These are phyloP conservation scores for Smittia sp. DNA, from an alignment of 2,888 invertebrate species.

Conservation along the genomic window DNA sequence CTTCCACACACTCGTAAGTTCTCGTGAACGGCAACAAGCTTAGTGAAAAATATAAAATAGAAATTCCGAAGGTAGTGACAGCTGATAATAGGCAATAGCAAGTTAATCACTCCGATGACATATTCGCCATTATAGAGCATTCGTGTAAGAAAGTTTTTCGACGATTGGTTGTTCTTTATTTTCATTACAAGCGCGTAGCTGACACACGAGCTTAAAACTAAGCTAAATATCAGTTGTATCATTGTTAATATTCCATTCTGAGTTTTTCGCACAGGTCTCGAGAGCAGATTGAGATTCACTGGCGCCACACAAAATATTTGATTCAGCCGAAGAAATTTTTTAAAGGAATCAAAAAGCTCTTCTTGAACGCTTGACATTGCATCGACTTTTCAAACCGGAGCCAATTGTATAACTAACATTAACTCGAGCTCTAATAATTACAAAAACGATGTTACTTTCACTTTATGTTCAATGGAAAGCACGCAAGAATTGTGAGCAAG, in stretches of 20 bases:
- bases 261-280: background rate
- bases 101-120: conserved; percentile 28
- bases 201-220: background rate
- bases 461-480: no score
- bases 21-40: conserved; percentile 13
- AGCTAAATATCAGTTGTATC: background rate
- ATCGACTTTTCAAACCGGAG: no score
- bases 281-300: background rate
- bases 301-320: background rate
- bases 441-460: no score
- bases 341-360: background rate
- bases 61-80: conserved; percentile 12
- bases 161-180: no score
- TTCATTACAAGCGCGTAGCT: no score
- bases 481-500: no score
- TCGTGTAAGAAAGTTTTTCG: conserved; percentile 32
- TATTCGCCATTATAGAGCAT: conserved; percentile 37
- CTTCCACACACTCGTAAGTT: background rate
- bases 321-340: background rate
- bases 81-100: conserved; percentile 20
- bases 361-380: background rate
- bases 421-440: no score
- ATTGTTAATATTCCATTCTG: background rate
- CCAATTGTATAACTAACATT: no score
- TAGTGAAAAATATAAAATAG: background rate